These are phyloP conservation scores for Gadus macrocephalus DNA, from an alignment of 2,113 vertebrate species.

Conservation along the genomic window DNA sequence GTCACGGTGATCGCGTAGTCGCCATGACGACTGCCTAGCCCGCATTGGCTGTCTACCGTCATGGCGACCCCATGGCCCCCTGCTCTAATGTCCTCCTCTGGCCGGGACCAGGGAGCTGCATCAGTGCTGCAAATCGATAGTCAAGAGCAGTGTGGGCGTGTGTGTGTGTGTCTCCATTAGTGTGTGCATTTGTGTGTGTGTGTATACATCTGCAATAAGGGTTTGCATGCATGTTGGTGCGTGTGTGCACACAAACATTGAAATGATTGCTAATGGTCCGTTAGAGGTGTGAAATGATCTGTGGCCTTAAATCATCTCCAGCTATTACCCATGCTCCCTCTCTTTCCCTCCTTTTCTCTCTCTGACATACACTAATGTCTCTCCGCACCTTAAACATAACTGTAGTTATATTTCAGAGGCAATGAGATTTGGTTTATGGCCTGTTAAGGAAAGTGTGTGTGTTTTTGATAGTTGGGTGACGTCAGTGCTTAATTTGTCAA, in stretches of 20 bases:
- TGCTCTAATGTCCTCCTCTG: not conserved
- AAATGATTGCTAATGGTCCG: conserved; percentile 8
- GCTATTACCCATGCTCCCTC: conserved; percentile 17
- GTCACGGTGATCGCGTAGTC: too few relatives aligned
- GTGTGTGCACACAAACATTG: not conserved
- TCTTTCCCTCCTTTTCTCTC: not conserved
- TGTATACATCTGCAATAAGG: not conserved
- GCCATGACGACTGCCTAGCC: too few relatives aligned
- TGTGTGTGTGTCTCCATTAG: too few relatives aligned
- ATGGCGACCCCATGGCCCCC: too few relatives aligned
- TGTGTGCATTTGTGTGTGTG: too few relatives aligned
- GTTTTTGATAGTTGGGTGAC: not conserved
- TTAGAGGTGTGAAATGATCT: conserved; percentile 25
- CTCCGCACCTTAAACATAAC: not conserved
- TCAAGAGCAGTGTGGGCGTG: not conserved
- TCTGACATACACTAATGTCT: too few relatives aligned
- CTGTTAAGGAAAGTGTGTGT: conserved; percentile 2
- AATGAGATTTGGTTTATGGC: conserved; percentile 12
- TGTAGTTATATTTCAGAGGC: not conserved
- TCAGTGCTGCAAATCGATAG: not conserved
- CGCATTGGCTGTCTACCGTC: too few relatives aligned
- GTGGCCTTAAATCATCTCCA: conserved; percentile 30
- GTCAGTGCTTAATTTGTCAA: too few relatives aligned
- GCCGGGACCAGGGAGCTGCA: not conserved
- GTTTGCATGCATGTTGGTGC: not conserved